Conservation (phyloP, 2,888 invertebrate species). For the Mythimna ferrago region DNA sequence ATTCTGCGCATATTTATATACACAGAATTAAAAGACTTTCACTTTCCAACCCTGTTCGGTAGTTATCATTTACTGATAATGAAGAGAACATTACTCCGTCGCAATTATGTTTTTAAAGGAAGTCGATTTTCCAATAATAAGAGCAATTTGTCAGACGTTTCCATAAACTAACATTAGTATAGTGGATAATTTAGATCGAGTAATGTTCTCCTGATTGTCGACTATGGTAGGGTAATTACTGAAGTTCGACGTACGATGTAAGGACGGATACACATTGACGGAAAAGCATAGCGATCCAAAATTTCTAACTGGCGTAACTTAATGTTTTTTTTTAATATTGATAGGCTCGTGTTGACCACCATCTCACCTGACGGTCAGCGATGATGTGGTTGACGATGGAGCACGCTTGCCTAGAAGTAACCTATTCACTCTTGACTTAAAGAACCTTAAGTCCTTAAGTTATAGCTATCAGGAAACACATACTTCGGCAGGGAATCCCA, state of each 20-base stretch:
- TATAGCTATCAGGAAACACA: no score
- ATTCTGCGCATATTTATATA: no score
- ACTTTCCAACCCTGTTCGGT: conserved; percentile 20
- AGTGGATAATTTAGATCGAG: conserved; percentile 30
- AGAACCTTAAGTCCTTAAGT: no score
- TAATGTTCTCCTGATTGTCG: conserved; percentile 39
- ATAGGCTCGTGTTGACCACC: no score
- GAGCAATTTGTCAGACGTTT: conserved; percentile 42
- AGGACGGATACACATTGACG: not conserved
- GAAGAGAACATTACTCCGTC: conserved; percentile 32
- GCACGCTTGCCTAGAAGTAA: no score
- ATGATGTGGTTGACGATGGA: no score
- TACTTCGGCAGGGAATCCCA: no score
- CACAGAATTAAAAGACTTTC: conserved; percentile 14
- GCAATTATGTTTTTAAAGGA: conserved; percentile 43
- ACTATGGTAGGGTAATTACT: conserved; percentile 31
- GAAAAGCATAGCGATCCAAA: not conserved
- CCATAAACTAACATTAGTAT: conserved; percentile 40
- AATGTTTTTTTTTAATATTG: no score
- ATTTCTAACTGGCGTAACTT: not conserved
- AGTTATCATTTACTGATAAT: conserved; percentile 43
- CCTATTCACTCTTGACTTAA: no score
- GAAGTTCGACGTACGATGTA: conserved; percentile 40
- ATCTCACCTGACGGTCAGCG: no score
- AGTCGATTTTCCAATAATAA: conserved; percentile 53